phyloP scores from a whole-genome alignment of 1,140 invertebrate genomes.

The Oryzaephilus surinamensis region DNA sequence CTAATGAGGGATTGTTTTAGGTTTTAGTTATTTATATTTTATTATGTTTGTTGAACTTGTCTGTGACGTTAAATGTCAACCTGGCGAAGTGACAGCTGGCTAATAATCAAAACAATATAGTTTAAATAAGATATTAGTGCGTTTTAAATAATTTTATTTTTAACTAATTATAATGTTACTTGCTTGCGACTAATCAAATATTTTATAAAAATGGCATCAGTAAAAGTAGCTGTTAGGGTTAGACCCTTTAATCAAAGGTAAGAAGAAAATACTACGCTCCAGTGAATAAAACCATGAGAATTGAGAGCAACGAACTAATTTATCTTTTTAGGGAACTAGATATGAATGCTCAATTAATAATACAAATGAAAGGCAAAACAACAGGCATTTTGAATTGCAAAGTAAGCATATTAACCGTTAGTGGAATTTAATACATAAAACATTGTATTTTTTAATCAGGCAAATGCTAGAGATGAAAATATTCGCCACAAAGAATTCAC shows the following conservation, averaged over 20 bases:
- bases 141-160: neutral
- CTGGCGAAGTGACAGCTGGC: too few species aligned
- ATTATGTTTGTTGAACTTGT: too few species aligned
- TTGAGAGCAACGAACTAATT: conserved; percentile 25
- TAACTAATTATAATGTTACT: neutral
- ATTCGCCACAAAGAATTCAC: conserved; percentile 75
- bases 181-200: neutral
- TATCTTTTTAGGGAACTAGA: conserved; percentile 60
- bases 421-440: too few species aligned
- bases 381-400: conserved; percentile 72
- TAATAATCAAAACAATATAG: too few species aligned
- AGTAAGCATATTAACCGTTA: conserved; percentile 42
- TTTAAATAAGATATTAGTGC: too few species aligned
- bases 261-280: conserved; percentile 27
- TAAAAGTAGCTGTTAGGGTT: conserved; percentile 71
- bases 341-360: conserved; percentile 71
- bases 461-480: conserved; percentile 31
- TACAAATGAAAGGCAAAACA: conserved; percentile 80
- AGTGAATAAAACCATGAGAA: conserved; percentile 25
- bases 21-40: too few species aligned
- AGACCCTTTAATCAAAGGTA: conserved; percentile 75
- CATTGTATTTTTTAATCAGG: conserved; percentile 23
- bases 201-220: conserved; percentile 52
- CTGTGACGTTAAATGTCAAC: too few species aligned
- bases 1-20: too few species aligned